A percentile compares a stretch with the other conserved stretches of the same genome.
phyloP scores from a whole-genome alignment of 1,140 invertebrate species.

The Lepidurus packardi region DNA sequence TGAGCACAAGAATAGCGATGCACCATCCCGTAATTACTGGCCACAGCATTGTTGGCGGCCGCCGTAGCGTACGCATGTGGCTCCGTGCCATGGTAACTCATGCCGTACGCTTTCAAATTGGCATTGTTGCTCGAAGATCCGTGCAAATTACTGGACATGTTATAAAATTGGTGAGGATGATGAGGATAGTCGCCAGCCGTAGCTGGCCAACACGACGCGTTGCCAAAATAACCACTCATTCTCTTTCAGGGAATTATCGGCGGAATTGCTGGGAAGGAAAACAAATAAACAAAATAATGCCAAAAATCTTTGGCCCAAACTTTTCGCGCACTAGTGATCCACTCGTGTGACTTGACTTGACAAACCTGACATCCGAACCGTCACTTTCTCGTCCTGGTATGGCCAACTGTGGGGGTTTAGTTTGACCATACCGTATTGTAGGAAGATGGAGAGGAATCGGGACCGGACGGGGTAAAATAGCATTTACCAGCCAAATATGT shows the following conservation, averaged over 20 bases:
- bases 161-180: constrained; percentile 7
- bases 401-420: too few species aligned
- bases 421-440: neutral
- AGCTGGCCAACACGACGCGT: neutral
- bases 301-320: neutral
- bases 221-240: neutral
- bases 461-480: neutral
- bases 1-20: neutral
- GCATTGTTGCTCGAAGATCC: neutral
- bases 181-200: neutral
- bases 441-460: neutral
- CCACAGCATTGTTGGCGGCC: neutral
- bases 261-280: too few species aligned
- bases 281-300: too few species aligned
- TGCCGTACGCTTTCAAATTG: neutral
- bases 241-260: neutral
- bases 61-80: neutral
- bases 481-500: neutral
- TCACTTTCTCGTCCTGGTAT: neutral
- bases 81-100: neutral
- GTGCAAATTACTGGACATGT: neutral
- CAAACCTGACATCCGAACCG: constrained; percentile 17
- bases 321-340: constrained; percentile 8
- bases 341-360: neutral
- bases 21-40: constrained; percentile 8